phyloP scores from a whole-genome alignment of 1,140 invertebrate species.

The Sesamia nonagrioides region DNA sequence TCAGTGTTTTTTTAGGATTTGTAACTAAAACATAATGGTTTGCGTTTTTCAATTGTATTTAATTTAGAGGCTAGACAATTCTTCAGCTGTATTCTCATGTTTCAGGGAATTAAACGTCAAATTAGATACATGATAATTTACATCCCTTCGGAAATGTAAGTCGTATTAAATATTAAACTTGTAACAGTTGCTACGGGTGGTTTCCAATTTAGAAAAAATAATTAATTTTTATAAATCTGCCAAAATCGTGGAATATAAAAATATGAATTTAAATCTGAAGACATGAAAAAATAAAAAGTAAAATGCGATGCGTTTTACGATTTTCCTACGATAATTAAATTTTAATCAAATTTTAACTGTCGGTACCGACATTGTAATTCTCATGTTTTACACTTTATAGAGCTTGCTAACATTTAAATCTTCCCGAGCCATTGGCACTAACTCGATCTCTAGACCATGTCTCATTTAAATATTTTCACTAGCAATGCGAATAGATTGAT shows the following conservation, averaged over 20 bases:
- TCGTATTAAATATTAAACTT: no score
- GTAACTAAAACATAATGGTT: conserved; percentile 33
- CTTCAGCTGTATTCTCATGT: background rate
- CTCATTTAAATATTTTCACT: conserved; percentile 39
- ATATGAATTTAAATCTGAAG: no score
- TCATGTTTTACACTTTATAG: background rate
- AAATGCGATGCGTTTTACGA: no score
- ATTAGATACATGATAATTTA: no score
- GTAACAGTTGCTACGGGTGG: no score
- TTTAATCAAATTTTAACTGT: no score
- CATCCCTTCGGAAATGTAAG: no score
- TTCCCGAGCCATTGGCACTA: background rate
- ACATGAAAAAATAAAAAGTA: no score
- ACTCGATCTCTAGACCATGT: background rate
- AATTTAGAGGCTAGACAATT: background rate
- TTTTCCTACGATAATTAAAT: no score
- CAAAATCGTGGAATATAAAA: no score
- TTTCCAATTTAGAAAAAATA: no score
- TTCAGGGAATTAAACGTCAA: background rate
- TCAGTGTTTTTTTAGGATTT: conserved; percentile 16
- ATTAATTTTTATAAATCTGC: no score
- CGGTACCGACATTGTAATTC: background rate
- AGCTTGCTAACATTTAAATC: conserved; percentile 32
- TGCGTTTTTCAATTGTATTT: conserved; percentile 12
- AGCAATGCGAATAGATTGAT: background rate